phyloP scores from a whole-genome alignment of 2,113 vertebrate species.

The Chrysemys picta region DNA sequence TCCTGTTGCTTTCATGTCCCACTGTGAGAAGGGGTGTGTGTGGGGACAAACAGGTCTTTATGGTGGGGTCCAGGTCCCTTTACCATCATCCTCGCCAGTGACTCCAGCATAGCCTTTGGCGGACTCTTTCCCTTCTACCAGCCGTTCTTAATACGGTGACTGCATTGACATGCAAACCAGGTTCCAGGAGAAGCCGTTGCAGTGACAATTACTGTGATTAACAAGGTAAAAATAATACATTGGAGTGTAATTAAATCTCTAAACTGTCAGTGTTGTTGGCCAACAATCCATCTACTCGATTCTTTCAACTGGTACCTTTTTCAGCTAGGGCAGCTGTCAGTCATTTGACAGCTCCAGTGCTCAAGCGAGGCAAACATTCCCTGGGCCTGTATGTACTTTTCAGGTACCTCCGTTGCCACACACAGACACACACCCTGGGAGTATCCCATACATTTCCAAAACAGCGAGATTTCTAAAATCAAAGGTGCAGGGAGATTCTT shows the following conservation, averaged over 20 bases:
- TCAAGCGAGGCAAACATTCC: background rate
- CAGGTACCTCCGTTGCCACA: background rate
- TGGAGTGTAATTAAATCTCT: constrained; percentile 17
- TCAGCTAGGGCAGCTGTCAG: background rate
- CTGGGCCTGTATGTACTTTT: background rate
- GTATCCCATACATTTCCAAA: background rate
- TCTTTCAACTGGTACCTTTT: background rate
- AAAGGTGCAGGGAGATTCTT: background rate
- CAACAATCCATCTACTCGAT: background rate
- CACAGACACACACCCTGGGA: background rate
- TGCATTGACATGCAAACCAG: background rate
- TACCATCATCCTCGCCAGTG: background rate
- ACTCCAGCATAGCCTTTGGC: background rate
- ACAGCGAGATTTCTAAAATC: background rate
- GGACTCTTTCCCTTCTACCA: fast-evolving
- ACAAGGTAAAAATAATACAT: constrained; percentile 43
- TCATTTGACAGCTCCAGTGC: background rate
- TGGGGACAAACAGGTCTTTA: background rate
- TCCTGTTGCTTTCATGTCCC: background rate
- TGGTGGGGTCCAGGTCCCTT: background rate
- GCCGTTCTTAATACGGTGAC: fast-evolving
- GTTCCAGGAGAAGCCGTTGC: background rate
- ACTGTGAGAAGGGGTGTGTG: fast-evolving
- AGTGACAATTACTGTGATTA: constrained; percentile 24
- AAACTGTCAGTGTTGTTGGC: background rate